These are phyloP conservation scores for Choloepus didactylus DNA, from an alignment of 2,797 vertebrate species.

Conservation along the genomic window DNA sequence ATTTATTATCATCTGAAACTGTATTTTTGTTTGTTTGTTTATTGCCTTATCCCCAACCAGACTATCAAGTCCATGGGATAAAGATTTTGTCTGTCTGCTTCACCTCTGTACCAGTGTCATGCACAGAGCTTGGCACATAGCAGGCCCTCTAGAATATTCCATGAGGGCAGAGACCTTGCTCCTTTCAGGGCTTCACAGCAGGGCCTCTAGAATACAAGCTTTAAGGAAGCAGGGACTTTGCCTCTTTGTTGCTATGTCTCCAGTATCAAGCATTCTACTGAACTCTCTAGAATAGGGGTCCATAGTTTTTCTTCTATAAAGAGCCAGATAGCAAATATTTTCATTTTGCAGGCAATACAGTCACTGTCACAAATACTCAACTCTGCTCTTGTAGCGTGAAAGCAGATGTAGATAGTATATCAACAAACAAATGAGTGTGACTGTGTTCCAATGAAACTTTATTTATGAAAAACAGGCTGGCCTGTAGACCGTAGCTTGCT, in stretches of 20 bases:
- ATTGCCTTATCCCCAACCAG: neutral
- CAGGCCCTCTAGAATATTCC: neutral
- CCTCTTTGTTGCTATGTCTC: neutral
- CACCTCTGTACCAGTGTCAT: neutral
- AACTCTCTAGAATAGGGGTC: neutral
- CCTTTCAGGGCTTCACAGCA: neutral
- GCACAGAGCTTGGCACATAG: neutral
- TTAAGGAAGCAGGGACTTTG: neutral
- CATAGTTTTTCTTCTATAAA: neutral
- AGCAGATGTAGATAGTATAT: neutral
- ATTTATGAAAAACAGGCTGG: neutral
- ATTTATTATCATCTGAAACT: neutral
- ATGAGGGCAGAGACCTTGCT: neutral
- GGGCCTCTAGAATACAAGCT: neutral
- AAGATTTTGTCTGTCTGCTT: constrained; percentile 30
- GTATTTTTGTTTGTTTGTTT: neutral
- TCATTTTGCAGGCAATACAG: neutral
- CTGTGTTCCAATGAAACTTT: constrained; percentile 43
- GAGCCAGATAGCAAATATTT: neutral
- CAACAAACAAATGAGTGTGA: neutral
- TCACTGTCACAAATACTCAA: neutral
- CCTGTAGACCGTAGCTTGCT: neutral
- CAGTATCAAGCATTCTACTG: neutral
- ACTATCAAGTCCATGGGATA: neutral
- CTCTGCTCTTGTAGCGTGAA: neutral